These are phyloP conservation scores for Etia nguti DNA, from an alignment of 2,113 vertebrate genomes.

Conservation along the genomic window DNA sequence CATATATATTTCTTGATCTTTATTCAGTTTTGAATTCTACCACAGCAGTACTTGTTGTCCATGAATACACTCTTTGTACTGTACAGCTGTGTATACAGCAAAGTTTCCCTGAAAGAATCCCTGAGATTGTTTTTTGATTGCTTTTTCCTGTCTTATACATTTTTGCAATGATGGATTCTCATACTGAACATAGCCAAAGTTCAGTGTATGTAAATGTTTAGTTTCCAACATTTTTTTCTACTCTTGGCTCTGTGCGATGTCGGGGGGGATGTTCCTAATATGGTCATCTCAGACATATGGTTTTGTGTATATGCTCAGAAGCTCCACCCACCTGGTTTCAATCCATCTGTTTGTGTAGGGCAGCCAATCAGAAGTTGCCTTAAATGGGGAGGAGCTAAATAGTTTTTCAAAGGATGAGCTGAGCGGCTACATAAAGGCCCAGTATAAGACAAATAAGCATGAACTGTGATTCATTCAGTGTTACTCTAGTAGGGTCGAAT, in stretches of 20 bases:
- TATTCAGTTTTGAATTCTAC: not conserved
- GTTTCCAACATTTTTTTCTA: not conserved
- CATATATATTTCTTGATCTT: not conserved
- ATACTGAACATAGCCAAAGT: not conserved
- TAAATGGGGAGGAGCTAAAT: too few species aligned
- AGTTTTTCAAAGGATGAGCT: too few species aligned
- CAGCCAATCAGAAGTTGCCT: too few species aligned
- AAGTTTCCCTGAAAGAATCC: fast-evolving
- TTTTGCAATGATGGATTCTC: not conserved
- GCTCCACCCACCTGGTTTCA: too few species aligned
- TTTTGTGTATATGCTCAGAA: too few species aligned
- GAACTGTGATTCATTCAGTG: too few species aligned
- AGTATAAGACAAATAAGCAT: too few species aligned
- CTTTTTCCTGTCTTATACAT: not conserved
- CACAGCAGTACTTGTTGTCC: not conserved
- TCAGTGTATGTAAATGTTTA: not conserved
- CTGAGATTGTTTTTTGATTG: not conserved
- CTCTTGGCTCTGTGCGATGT: fast-evolving
- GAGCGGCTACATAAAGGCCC: too few species aligned
- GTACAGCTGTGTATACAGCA: not conserved
- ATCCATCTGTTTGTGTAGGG: too few species aligned
- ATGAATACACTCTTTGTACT: not conserved
- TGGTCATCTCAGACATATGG: too few species aligned
- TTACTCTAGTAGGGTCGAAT: not conserved
- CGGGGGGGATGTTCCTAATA: not conserved